Conservation (phyloP, 2,113 vertebrate genomes). For the Dromaius novaehollandiae region DNA sequence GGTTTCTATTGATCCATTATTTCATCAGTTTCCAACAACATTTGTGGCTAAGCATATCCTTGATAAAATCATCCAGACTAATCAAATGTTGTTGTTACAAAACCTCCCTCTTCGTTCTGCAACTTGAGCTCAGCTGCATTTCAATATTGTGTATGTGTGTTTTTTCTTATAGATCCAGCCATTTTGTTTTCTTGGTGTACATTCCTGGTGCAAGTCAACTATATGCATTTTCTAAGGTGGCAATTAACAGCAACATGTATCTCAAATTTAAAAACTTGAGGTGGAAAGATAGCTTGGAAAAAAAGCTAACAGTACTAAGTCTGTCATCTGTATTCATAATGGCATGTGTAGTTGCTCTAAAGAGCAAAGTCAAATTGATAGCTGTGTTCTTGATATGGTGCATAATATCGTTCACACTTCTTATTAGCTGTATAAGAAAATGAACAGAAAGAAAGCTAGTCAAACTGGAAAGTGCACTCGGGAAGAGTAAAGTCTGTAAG, state of each 20-base stretch:
- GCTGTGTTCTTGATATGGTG: background rate
- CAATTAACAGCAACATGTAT: background rate
- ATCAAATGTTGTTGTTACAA: background rate
- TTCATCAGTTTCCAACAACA: background rate
- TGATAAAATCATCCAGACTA: background rate
- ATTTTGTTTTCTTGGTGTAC: background rate
- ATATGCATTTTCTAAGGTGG: background rate
- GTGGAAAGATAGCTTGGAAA: background rate
- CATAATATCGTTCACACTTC: background rate
- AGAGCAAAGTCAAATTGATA: background rate
- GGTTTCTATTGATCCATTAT: constrained; percentile 9
- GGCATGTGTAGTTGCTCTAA: background rate
- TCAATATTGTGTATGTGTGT: background rate
- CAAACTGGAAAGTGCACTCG: background rate
- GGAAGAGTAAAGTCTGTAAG: background rate
- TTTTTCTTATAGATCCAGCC: background rate
- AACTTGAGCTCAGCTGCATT: background rate
- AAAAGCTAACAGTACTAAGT: background rate
- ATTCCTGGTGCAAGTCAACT: background rate
- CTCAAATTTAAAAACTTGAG: background rate
- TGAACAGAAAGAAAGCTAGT: background rate
- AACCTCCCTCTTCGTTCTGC: background rate
- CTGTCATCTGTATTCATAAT: background rate
- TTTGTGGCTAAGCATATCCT: background rate
- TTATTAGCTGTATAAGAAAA: background rate